These are phyloP conservation scores for Escarpia spicata DNA, from an alignment of 2,888 invertebrate genomes.

Conservation along the genomic window DNA sequence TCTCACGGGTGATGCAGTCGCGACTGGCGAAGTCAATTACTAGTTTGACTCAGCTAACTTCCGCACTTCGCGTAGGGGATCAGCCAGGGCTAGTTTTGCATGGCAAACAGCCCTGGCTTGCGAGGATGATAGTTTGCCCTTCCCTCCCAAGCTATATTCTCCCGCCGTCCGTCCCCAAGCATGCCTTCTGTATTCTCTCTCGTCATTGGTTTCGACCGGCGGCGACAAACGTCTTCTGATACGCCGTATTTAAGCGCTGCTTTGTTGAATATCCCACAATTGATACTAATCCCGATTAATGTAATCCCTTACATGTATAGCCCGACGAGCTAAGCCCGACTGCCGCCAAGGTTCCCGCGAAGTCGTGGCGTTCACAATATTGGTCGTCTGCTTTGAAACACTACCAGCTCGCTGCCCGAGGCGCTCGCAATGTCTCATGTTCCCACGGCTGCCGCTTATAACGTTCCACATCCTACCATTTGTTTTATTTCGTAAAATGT, in stretches of 20 bases:
- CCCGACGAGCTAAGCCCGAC: background rate
- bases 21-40: no score
- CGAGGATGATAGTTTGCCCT: background rate
- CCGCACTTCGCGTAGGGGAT: no score
- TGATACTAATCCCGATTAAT: background rate
- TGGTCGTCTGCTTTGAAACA: background rate
- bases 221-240: no score
- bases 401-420: background rate
- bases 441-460: background rate
- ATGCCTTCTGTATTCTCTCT: background rate
- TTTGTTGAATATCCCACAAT: background rate
- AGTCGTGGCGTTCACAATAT: background rate
- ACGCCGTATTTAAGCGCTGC: no score
- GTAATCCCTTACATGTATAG: background rate
- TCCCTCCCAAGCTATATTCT: background rate
- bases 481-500: background rate
- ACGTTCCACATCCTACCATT: background rate
- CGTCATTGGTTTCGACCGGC: no score
- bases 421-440: background rate
- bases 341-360: background rate
- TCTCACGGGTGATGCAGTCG: no score
- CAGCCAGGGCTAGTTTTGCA: no score
- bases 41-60: no score
- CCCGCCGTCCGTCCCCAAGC: background rate
- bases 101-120: no score